These are phyloP conservation scores for Escarpia spicata DNA, from an alignment of 2,888 invertebrate genomes.

Conservation along the genomic window DNA sequence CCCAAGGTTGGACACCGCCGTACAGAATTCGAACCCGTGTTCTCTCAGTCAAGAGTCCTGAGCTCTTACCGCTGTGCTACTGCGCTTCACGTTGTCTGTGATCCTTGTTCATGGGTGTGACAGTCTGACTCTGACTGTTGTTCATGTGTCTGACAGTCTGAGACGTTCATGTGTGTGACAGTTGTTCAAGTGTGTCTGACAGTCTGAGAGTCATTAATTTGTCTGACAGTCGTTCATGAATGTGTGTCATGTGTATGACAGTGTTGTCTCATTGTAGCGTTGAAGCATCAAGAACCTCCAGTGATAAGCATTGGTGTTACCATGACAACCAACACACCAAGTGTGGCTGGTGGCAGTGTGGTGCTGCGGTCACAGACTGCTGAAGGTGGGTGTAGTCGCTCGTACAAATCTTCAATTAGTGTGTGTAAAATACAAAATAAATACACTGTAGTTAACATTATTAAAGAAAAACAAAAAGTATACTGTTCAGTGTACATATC, in stretches of 20 bases:
- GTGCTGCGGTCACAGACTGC: background rate
- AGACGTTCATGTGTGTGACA: background rate
- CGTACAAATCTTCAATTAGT: background rate
- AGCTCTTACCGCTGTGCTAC: no score
- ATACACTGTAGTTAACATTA: no score
- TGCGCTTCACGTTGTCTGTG: background rate
- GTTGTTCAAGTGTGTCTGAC: background rate
- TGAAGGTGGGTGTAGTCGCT: background rate
- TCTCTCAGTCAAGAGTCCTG: no score
- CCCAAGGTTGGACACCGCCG: no score
- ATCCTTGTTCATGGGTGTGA: background rate
- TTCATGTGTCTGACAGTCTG: background rate
- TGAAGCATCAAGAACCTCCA: background rate
- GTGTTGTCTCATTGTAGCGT: background rate
- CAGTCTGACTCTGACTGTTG: background rate
- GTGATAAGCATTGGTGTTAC: background rate
- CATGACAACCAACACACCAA: constrained; percentile 6
- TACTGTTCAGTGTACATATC: no score
- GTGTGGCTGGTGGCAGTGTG: background rate
- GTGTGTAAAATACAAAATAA: background rate
- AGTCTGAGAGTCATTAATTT: background rate
- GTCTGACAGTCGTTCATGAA: background rate
- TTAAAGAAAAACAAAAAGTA: no score
- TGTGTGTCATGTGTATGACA: background rate
- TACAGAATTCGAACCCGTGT: no score